A percentile compares a stretch with the other conserved stretches of the same genome.
Conservation (phyloP, 2,797 vertebrate genomes). For the Pristis pectinata region DNA sequence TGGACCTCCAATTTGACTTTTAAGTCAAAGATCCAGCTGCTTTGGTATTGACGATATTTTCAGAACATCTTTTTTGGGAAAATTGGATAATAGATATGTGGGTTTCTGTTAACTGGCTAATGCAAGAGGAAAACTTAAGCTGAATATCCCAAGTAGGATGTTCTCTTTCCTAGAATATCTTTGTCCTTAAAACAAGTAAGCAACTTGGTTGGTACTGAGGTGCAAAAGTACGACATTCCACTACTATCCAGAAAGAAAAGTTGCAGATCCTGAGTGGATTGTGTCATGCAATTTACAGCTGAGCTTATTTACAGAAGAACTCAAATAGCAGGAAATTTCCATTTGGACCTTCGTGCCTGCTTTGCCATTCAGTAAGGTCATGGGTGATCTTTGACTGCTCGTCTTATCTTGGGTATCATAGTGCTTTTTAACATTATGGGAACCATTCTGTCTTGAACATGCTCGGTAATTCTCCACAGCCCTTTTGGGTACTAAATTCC, state of each 20-base stretch:
- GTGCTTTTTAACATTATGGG: too few species aligned
- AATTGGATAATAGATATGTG: not conserved
- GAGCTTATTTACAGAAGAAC: too few species aligned
- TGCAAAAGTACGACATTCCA: not conserved
- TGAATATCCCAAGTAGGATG: not conserved
- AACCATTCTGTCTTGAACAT: too few species aligned
- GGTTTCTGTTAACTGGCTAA: not conserved
- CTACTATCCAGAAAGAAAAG: not conserved
- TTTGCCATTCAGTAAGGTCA: too few species aligned
- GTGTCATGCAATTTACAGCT: not conserved
- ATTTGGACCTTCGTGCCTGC: too few species aligned
- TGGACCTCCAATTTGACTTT: too few species aligned
- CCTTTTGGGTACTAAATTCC: too few species aligned
- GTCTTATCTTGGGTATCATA: too few species aligned
- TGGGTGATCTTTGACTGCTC: too few species aligned
- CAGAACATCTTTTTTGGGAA: not conserved
- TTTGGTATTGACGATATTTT: not conserved
- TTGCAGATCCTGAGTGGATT: constrained; percentile 7
- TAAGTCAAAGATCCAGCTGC: too few species aligned
- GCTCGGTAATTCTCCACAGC: too few species aligned
- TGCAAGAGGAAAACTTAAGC: not conserved
- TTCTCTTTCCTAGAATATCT: not conserved
- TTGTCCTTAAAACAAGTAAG: not conserved
- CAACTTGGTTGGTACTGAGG: not conserved
- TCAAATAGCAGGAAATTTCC: too few species aligned